Percentiles rank a stretch among this genome's conserved stretches.
phyloP scores from a whole-genome alignment of 2,888 invertebrate species.

The Orgyia antiqua region DNA sequence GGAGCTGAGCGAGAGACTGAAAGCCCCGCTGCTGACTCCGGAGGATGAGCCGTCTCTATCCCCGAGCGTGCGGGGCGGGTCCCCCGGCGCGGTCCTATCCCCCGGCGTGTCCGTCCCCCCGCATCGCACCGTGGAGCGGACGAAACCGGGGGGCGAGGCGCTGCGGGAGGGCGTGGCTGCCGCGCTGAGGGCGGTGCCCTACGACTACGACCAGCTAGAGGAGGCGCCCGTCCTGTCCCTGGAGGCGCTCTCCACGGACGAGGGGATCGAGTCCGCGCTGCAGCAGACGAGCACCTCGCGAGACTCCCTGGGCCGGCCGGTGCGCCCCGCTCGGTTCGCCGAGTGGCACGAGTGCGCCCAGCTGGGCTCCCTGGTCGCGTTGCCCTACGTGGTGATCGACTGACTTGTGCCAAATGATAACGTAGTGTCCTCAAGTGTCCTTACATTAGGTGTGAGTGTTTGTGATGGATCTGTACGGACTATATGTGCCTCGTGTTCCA shows the following conservation, averaged over 20 bases:
- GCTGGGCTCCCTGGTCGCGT: conserved; percentile 91
- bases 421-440: conserved; percentile 65
- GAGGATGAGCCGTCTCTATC: conserved; percentile 40
- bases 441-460: conserved; percentile 50
- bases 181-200: conserved; percentile 36
- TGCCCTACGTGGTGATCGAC: conserved; percentile 98
- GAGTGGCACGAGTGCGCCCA: conserved; percentile 95
- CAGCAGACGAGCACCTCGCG: conserved; percentile 6
- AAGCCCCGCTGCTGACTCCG: conserved; percentile 43
- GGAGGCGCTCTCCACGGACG: conserved; percentile 18
- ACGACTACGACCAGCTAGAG: conserved; percentile 38
- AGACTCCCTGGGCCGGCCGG: conserved; percentile 48
- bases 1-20: conserved; percentile 57
- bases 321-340: conserved; percentile 79
- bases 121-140: conserved; percentile 63
- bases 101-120: conserved; percentile 27
- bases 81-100: conserved; percentile 6
- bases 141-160: conserved; percentile 52
- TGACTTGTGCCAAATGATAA: conserved; percentile 57
- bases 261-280: conserved; percentile 17
- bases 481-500: conserved; percentile 10
- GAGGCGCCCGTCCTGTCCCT: conserved; percentile 43
- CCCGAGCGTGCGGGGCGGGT: conserved; percentile 6
- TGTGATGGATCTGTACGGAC: conserved; percentile 8
- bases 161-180: conserved; percentile 42